phyloP scores from a whole-genome alignment of 92 coral and sea anemone genomes.

The Parazoanthus atlanticus region DNA sequence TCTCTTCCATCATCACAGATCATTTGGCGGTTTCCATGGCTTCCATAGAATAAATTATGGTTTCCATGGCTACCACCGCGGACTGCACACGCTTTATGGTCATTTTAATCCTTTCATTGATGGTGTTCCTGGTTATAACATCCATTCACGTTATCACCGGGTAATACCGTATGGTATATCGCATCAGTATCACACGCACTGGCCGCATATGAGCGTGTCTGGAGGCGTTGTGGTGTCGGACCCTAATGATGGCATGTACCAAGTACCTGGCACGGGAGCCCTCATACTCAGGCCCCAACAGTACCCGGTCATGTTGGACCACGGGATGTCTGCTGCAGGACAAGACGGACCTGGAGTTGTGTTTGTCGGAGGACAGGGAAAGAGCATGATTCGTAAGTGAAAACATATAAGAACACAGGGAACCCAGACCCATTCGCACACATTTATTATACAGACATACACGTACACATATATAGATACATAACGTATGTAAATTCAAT shows the following conservation, averaged over 20 bases:
- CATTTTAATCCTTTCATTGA: conserved; percentile 23
- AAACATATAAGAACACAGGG: neutral
- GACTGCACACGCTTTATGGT: conserved; percentile 9
- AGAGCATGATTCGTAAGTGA: conserved; percentile 60
- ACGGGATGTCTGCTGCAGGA: conserved; percentile 53
- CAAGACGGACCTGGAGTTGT: conserved; percentile 61
- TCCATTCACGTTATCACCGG: conserved; percentile 46
- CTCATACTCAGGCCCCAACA: conserved; percentile 67
- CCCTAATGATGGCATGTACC: conserved; percentile 75
- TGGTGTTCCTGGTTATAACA: conserved; percentile 32
- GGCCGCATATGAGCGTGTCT: conserved; percentile 71
- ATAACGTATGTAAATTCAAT: neutral
- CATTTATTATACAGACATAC: too few species aligned
- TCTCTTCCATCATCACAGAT: conserved; percentile 39
- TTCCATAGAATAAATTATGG: conserved; percentile 11
- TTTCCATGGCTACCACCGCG: conserved; percentile 20
- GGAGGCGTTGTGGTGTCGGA: conserved; percentile 63
- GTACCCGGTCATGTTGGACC: conserved; percentile 57
- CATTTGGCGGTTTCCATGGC: conserved; percentile 24
- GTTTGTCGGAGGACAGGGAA: conserved; percentile 55
- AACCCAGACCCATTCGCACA: too few species aligned
- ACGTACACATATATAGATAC: too few species aligned
- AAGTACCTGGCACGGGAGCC: conserved; percentile 68
- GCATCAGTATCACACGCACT: conserved; percentile 57
- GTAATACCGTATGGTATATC: conserved; percentile 58